A percentile compares a stretch with the other conserved stretches of the same genome.
phyloP scores from a whole-genome alignment of 2,113 vertebrate genomes.

The Rutilus rutilus region DNA sequence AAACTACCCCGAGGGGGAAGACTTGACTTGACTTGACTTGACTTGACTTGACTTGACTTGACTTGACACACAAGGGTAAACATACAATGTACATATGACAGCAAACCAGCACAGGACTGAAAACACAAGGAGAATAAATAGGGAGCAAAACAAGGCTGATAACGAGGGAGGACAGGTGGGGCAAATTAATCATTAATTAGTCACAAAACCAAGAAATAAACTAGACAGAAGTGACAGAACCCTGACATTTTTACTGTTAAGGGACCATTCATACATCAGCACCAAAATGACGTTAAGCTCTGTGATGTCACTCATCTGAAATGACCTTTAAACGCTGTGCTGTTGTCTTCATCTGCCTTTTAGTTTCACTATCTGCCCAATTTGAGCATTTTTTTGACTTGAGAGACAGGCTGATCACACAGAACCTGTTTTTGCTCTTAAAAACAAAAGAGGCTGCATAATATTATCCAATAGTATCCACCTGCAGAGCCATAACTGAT shows the following conservation, averaged over 20 bases:
- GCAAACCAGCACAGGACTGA: no score
- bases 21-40: no score
- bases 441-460: background rate
- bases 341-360: background rate
- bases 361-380: background rate
- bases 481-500: background rate
- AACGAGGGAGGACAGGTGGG: no score
- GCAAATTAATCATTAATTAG: no score
- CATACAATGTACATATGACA: no score
- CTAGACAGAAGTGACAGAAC: no score
- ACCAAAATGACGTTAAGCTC: background rate
- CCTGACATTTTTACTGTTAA: background rate
- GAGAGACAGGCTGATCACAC: background rate
- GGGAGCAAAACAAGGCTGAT: no score
- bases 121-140: no score
- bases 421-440: background rate
- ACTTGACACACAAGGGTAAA: no score
- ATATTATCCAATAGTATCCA: background rate
- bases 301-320: background rate
- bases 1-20: no score
- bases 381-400: background rate
- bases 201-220: no score
- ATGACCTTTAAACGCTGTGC: background rate
- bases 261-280: background rate
- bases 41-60: no score